These are phyloP conservation scores for Anser brachyrhynchus DNA, from an alignment of 2,113 vertebrate species.

Conservation along the genomic window DNA sequence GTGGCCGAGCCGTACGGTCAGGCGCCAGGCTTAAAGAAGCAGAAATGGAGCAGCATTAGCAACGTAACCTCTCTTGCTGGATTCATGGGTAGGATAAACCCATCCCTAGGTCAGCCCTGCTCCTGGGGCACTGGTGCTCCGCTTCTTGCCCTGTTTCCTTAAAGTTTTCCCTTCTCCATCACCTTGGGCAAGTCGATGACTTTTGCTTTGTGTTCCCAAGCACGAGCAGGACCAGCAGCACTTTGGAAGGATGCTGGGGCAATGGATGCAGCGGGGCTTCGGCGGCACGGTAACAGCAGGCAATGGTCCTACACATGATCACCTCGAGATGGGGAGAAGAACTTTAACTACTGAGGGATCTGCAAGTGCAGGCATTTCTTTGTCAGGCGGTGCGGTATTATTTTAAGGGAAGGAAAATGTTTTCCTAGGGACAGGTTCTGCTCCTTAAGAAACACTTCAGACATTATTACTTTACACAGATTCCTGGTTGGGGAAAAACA, in stretches of 20 bases:
- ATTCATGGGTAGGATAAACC: background rate
- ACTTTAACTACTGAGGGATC: background rate
- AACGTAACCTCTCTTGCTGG: background rate
- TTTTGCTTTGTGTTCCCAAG: background rate
- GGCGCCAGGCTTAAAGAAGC: background rate
- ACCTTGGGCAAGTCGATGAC: background rate
- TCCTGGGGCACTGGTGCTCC: background rate
- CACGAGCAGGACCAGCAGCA: background rate
- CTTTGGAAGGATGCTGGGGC: background rate
- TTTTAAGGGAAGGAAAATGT: conserved; percentile 22
- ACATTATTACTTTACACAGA: conserved; percentile 35
- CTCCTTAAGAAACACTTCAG: conserved; percentile 48
- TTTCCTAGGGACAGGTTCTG: conserved; percentile 42
- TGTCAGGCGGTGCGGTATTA: background rate
- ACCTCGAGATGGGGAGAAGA: background rate
- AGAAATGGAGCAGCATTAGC: background rate
- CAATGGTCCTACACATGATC: background rate
- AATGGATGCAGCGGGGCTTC: background rate
- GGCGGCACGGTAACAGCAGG: background rate
- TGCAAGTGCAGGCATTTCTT: background rate
- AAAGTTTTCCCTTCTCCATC: background rate
- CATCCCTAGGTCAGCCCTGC: background rate
- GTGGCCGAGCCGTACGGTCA: background rate
- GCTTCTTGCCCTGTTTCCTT: background rate
- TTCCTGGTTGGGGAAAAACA: background rate